These are phyloP conservation scores for Amniataba percoides DNA, from an alignment of 2,797 vertebrate species.

Conservation along the genomic window DNA sequence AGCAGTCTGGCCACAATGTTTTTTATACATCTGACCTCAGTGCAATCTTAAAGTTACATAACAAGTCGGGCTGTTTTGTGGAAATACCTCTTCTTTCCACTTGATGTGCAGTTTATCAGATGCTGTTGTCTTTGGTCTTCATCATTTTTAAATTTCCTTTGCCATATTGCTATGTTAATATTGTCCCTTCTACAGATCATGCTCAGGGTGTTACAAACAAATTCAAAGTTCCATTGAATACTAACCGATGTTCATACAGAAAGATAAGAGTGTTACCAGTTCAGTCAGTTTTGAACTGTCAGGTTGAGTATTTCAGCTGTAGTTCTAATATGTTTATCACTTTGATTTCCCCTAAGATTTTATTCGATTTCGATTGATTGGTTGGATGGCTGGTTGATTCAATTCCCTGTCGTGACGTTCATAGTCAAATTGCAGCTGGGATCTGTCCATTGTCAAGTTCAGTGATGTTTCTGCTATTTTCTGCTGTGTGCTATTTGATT, in stretches of 20 bases:
- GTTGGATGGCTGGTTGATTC: conserved; percentile 25
- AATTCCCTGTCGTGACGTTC: conserved; percentile 6
- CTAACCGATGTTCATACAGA: not conserved
- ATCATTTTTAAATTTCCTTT: not conserved
- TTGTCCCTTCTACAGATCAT: not conserved
- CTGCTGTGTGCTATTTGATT: conserved; percentile 19
- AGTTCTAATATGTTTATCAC: not conserved
- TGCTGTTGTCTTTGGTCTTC: not conserved
- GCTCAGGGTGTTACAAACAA: not conserved
- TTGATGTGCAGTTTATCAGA: not conserved
- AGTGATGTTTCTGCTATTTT: not conserved
- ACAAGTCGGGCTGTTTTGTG: not conserved
- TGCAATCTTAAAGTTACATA: not conserved
- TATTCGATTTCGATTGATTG: conserved; percentile 19
- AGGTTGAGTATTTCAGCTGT: not conserved
- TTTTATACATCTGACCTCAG: not conserved
- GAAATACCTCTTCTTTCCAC: not conserved
- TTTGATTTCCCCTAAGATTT: not conserved
- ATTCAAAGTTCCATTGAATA: not conserved
- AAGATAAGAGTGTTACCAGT: not conserved
- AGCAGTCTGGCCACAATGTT: not conserved
- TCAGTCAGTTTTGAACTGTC: not conserved
- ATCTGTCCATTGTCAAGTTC: conserved; percentile 24
- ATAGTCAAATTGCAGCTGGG: conserved; percentile 9
- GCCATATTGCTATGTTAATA: not conserved